Evolutionary conservation across 2,888 invertebrate species (phyloP).

Genomic region (Gasteruption jaculator): DNA sequence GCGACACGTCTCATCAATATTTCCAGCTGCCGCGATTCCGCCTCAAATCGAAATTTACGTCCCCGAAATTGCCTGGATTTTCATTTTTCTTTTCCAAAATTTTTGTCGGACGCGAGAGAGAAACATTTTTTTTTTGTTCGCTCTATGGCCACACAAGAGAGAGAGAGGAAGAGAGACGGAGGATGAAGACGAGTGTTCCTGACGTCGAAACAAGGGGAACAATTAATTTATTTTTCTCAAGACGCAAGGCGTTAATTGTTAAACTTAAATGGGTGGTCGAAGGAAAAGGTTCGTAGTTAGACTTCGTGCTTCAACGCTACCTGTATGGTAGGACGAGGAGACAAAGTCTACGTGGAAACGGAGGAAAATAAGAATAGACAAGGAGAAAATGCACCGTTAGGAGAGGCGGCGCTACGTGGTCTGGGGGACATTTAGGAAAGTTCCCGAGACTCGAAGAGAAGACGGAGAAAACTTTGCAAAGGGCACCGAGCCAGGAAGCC

Average conservation of each 20-base stretch:
- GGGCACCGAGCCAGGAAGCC: slow-evolving; percentile 31
- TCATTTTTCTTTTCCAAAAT: no score
- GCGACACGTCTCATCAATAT: slow-evolving; percentile 9
- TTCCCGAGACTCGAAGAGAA: background rate
- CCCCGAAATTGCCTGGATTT: no score
- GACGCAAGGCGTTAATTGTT: slow-evolving; percentile 48
- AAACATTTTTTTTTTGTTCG: no score
- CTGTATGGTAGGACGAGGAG: slow-evolving; percentile 5
- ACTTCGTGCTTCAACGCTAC: slow-evolving; percentile 21
- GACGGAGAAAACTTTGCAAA: slow-evolving; percentile 10
- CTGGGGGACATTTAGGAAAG: slow-evolving; percentile 1
- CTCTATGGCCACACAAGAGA: no score
- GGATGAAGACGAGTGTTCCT: slow-evolving; percentile 36
- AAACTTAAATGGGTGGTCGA: slow-evolving; percentile 51
- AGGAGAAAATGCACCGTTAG: background rate
- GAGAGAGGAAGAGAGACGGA: slow-evolving; percentile 11
- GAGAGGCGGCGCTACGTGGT: slow-evolving; percentile 1
- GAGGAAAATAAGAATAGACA: no score
- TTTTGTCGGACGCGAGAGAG: background rate
- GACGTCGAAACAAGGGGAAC: slow-evolving; percentile 34
- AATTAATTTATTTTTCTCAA: slow-evolving; percentile 49
- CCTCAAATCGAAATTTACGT: no score
- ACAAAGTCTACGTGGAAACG: slow-evolving; percentile 7
- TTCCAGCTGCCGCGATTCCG: no score
- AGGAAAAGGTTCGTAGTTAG: slow-evolving; percentile 36